Evolutionary conservation across 2,113 vertebrate species (phyloP).

Genomic region (cattle (Bos taurus)): ARS-UCD2.0 NC_037352.1:40743501-40744000

Average conservation of each 20-base stretch:
- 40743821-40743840: accelerated
- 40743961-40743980: not conserved
- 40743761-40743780: accelerated
- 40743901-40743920: not conserved
- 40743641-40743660: too few species aligned
- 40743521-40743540: not conserved
- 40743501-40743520: not conserved
- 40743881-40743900: not conserved
- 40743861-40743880: accelerated
- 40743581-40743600: accelerated
- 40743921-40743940: not conserved
- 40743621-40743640: not conserved
- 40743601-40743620: too few species aligned
- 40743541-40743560: not conserved
- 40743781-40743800: accelerated
- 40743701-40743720: not conserved
- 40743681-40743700: not conserved
- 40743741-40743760: not conserved
- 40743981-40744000: accelerated
- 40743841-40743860: accelerated
- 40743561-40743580: too few species aligned
- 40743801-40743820: accelerated
- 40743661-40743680: accelerated
- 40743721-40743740: not conserved
- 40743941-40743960: not conserved